phyloP scores from a whole-genome alignment of 2,797 vertebrate genomes.

The Anabacerthia variegaticeps region DNA sequence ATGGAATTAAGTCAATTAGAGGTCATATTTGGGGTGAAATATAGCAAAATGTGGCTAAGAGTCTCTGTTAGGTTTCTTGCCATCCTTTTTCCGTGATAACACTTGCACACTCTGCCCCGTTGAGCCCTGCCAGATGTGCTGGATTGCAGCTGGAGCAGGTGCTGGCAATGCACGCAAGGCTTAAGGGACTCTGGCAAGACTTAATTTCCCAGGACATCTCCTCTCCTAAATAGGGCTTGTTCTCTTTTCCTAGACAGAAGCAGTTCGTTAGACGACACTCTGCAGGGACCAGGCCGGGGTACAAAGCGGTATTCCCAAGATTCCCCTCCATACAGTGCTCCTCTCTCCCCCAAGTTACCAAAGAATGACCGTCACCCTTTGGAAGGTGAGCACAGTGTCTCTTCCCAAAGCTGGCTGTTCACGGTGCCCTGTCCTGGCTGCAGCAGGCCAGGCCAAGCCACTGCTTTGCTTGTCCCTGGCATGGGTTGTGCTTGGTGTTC shows the following conservation, averaged over 20 bases:
- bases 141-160: not conserved
- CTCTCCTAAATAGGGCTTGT: slow-evolving; percentile 71
- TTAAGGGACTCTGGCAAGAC: not conserved
- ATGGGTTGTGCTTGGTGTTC: not conserved
- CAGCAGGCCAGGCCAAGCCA: not conserved
- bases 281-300: slow-evolving; percentile 81
- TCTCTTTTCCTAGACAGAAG: slow-evolving; percentile 81
- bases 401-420: slow-evolving; percentile 19
- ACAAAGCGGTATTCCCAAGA: slow-evolving; percentile 85
- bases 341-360: slow-evolving; percentile 83
- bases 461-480: not conserved
- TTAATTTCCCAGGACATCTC: not conserved
- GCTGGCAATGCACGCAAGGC: rapidly evolving
- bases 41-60: not conserved
- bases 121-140: not conserved
- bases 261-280: slow-evolving; percentile 78
- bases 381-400: slow-evolving; percentile 80
- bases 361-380: slow-evolving; percentile 84
- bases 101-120: not conserved
- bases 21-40: not conserved
- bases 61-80: not conserved
- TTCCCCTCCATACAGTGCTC: slow-evolving; percentile 76
- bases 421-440: not conserved
- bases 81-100: not conserved
- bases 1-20: not conserved